Base-by-base conservation (phyloP, 2,797 vertebrate genomes). In the Gadopsis bispinosus region DNA sequence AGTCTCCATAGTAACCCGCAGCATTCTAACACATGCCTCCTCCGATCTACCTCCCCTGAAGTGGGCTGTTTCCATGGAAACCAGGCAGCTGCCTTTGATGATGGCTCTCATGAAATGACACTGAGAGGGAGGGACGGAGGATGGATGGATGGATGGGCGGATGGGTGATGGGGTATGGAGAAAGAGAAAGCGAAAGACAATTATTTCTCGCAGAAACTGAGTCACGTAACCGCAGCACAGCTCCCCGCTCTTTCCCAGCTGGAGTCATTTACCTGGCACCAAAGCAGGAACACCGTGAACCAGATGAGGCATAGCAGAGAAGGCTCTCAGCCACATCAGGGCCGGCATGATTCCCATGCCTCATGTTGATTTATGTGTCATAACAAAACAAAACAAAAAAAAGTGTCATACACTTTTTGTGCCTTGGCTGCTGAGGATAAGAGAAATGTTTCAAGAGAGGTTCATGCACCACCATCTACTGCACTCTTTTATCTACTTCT, bases 21-120 rank as follows among this genome's bases (percentile, higher is more conserved):
- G 91, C 93, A 93, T 94, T 91, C 80, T 82, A 87, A 84, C 87
- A 88, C 91, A 87, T 76, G 82, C 89, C 89, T 91, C 88, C 90
- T 90, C 89, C 87, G 53, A 89, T 88, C 84, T 80, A 29, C 90
- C 84, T 85, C 85, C 87, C 91, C 91, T 91, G 72, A 92, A 93
- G 91, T 92, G 93, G 93, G 91, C 88, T 92, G 95, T 96, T 95
- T 94, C 95, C 93, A 95, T 94, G 92, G 95, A 84, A 93, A 96
- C 95, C 88, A 61, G 83, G 91, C 89, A 92, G 92, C 92, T 92
- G 92, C 87, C 89, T 94, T 92, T 93, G 90, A 92, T 91, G 90
- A 91, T 91, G 83, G 91, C 90, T 92, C 92, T 92, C 81, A 70
- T 87, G 91, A 93, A 92, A 91, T 90, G 89, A 91, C 90, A 91